Base-by-base conservation (phyloP, 1,140 invertebrate species). In the Drosophila nasuta region DNA sequence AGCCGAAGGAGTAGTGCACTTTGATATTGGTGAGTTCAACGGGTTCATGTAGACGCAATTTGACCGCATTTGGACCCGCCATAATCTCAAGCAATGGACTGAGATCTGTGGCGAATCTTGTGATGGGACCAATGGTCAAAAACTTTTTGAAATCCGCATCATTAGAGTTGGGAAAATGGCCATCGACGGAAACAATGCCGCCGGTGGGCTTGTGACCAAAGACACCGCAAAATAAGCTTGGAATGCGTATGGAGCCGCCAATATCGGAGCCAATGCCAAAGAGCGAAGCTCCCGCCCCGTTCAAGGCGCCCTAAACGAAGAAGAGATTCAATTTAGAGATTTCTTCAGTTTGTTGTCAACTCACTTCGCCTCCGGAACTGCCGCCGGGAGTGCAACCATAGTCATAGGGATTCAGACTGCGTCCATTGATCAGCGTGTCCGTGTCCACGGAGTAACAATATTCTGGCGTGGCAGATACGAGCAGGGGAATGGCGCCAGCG, bases 131-230 rank as follows among this genome's bases (percentile, higher is more conserved):
- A 4, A 96, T 93, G 0, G 93, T 92, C n/a, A 95, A 66, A 74
- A 93, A 94, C 11, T 93, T 90, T 0, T 88, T 63, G 78, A 94
- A 95, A 0, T 90, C 82, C 13, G 91, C 67, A 62, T 95, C 94
- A 8, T 0, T 60, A 0, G 93, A 81, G 1, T 82, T 82, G 5
- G 95, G 95, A 60, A 94, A 94, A 81, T 96, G 95, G 0, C 95
- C 95, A 1, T 93, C 89, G 1, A 93, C 92, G 0, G 95, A 82
- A 25, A 95, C 89, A 28, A 94, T 87, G 41, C 94, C 95, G 93
- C 88, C 93, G 1, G 96, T 96, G 13, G 97, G 95, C 87, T 98
- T 98, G 91, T 98, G 97, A 25, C 97, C 97, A 90, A 97, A 98
- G 30, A 98, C 93, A 15, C 98, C 97, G 93, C 96, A 97, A 86